phyloP scores from a whole-genome alignment of 1,140 invertebrate genomes.

The Parasteatoda tepidariorum region DNA sequence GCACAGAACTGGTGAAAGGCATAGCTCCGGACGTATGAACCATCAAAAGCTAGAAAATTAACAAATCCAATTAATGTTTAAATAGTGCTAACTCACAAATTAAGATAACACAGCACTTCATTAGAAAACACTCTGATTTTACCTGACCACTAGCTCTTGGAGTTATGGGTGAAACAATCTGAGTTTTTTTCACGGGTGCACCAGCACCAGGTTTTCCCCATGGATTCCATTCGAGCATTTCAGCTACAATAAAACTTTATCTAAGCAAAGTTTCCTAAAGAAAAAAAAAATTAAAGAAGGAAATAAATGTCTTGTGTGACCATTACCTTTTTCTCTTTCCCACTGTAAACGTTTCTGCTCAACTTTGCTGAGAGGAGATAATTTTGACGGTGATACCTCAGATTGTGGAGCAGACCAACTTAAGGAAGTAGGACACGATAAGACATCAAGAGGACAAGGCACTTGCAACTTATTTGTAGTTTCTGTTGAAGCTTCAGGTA shows the following conservation, averaged over 20 bases:
- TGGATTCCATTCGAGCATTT: conserved; percentile 73
- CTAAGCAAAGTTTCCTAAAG: neutral
- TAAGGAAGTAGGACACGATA: conserved; percentile 37
- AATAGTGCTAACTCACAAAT: no score
- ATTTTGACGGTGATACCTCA: conserved; percentile 33
- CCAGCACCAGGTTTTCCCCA: conserved; percentile 68
- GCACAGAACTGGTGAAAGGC: conserved; percentile 38
- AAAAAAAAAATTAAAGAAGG: neutral
- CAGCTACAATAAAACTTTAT: conserved; percentile 71
- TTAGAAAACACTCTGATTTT: no score
- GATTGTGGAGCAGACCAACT: conserved; percentile 21
- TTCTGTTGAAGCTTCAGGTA: conserved; percentile 3
- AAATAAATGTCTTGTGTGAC: neutral
- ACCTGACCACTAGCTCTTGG: conserved; percentile 69
- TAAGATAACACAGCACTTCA: neutral
- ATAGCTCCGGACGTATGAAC: conserved; percentile 43
- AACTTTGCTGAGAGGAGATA: conserved; percentile 66
- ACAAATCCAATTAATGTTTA: no score
- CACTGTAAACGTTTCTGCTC: conserved; percentile 82
- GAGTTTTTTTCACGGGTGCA: conserved; percentile 50
- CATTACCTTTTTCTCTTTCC: conserved; percentile 78
- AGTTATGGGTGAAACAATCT: conserved; percentile 30
- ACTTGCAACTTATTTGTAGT: neutral
- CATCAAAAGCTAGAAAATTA: conserved; percentile 53
- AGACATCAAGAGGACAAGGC: conserved; percentile 39